Evolutionary conservation across 2,888 invertebrate species (phyloP).

Genomic region (Apodemia mormo): DNA sequence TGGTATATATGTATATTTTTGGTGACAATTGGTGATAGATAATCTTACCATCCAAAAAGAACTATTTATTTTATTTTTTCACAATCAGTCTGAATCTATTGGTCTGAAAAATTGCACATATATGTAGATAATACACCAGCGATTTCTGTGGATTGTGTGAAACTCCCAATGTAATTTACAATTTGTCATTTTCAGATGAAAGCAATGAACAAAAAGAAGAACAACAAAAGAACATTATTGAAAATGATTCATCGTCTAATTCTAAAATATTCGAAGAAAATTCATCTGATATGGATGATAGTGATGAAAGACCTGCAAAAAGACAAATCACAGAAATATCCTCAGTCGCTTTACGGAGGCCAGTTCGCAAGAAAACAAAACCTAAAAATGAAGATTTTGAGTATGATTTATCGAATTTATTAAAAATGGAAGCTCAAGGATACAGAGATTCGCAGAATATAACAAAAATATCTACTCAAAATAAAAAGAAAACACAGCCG

Average conservation of each 20-base stretch:
- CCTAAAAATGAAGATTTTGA: slow-evolving; percentile 86
- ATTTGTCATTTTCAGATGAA: slow-evolving; percentile 51
- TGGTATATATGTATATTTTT: too few species aligned
- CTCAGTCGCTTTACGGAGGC: slow-evolving; percentile 71
- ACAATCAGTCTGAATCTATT: too few species aligned
- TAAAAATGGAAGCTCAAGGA: slow-evolving; percentile 77
- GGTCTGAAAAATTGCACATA: too few species aligned
- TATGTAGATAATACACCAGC: too few species aligned
- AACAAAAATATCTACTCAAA: slow-evolving; percentile 50
- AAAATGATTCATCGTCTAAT: slow-evolving; percentile 51
- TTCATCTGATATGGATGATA: slow-evolving; percentile 72
- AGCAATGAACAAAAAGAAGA: slow-evolving; percentile 49
- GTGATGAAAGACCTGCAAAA: slow-evolving; percentile 57
- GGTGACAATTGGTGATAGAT: too few species aligned
- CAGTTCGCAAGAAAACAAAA: slow-evolving; percentile 84
- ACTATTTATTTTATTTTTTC: too few species aligned
- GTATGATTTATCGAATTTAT: slow-evolving; percentile 84
- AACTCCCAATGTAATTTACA: too few species aligned
- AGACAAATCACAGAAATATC: slow-evolving; percentile 41
- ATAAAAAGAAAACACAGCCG: slow-evolving; percentile 56
- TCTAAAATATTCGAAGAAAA: slow-evolving; percentile 69
- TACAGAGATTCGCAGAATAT: slow-evolving; percentile 63
- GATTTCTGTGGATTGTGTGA: too few species aligned
- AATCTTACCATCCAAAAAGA: too few species aligned
- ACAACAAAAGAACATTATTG: slow-evolving; percentile 40